Evolutionary conservation across 2,888 invertebrate genomes (phyloP), one percentile per base, ranked within the genome.

Genomic region (Apamea monoglypha): DNA sequence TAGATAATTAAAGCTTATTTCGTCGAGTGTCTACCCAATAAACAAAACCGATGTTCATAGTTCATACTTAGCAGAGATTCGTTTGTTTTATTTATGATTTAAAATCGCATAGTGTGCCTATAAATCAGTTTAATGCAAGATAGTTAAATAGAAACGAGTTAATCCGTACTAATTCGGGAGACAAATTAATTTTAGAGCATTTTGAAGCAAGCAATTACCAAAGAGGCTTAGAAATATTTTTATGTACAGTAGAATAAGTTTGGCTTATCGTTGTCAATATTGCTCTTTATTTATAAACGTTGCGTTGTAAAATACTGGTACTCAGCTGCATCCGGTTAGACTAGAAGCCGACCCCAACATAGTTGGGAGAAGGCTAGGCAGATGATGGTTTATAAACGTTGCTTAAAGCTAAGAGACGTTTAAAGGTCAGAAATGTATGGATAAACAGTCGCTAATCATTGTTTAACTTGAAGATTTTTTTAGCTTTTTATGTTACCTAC

Each of bases 151-250:
- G n/a, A 72, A 77, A 63, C 21, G 29, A 72, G 36, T 56, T 73
- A 44, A 83, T 59, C 25, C 8, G 25, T 21, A 70, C 36, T 64
- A 59, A 83, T 74, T 70, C 64, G 14, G 25, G 21, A 70, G 47
- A 64, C 25, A 73, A 83, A 83, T 69, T 44, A 69, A 61, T 78
- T 78, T 53, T 44, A 78, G 18, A 68, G 32, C 50, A 16, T 78
- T 73, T 69, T 68, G 47, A 72, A 32, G 36, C 56, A 10, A 79
- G 61, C 32, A 70, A 68, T 82, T 56, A 68, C 36, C 5, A 36
- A 36, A n/a, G 56, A 64, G 25, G 50, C 67, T 29, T 67, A 67
- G 44, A 47, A 1, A 56, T 56, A 76, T 66, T 53, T 64, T 76
- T 29, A 76, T 32, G 18, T 67, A n/a, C 25, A 71, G 44, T 67